Percentiles rank a stretch among this genome's conserved stretches.
phyloP scores from a whole-genome alignment of 2,113 vertebrate genomes.

The Ivindomyrus marchei region DNA sequence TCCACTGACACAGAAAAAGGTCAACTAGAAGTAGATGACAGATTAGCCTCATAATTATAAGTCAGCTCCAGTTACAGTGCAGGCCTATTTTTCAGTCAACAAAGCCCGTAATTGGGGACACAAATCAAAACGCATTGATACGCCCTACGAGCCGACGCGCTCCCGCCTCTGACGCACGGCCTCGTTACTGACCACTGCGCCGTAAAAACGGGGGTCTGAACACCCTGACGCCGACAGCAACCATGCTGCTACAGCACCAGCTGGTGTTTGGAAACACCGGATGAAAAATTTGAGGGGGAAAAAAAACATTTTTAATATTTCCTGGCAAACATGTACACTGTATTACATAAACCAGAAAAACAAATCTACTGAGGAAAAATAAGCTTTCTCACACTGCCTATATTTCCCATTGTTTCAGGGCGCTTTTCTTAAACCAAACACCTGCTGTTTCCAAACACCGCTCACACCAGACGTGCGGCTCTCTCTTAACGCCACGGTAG shows the following conservation, averaged over 20 bases:
- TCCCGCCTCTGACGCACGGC: slow-evolving; percentile 42
- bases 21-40: slow-evolving; percentile 30
- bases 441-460: slow-evolving; percentile 35
- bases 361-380: not conserved
- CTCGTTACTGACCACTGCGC: slow-evolving; percentile 63
- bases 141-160: slow-evolving; percentile 44
- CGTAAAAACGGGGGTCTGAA: not conserved
- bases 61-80: slow-evolving; percentile 59
- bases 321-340: not conserved
- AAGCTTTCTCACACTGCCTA: not conserved
- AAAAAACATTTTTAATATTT: not conserved
- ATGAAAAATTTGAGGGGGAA: not conserved
- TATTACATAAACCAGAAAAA: slow-evolving; percentile 5
- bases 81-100: slow-evolving; percentile 66
- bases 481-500: not conserved
- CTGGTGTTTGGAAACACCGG: slow-evolving; percentile 5
- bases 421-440: slow-evolving; percentile 43
- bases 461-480: not conserved
- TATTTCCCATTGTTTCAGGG: not conserved
- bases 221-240: too few species aligned
- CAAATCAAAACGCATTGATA: slow-evolving; percentile 35
- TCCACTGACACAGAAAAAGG: slow-evolving; percentile 23
- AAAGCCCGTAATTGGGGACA: slow-evolving; percentile 65
- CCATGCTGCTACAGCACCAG: not conserved
- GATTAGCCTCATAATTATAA: slow-evolving; percentile 23